Evolutionary conservation across 2,797 vertebrate species (phyloP).

Genomic region (Etheostoma perlongum): DNA sequence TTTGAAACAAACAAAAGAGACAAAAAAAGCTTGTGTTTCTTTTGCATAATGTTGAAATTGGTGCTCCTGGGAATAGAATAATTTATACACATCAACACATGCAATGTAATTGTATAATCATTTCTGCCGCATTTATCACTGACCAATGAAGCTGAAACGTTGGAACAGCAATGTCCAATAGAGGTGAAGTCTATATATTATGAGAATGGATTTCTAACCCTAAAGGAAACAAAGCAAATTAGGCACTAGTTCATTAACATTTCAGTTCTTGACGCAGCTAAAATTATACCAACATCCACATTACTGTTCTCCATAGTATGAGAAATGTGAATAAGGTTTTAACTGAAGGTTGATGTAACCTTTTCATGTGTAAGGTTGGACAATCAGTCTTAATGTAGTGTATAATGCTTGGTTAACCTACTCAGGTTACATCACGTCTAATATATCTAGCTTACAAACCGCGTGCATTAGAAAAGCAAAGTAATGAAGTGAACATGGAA

Average conservation of each 20-base stretch:
- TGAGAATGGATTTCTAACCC: conserved; percentile 77
- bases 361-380: conserved; percentile 70
- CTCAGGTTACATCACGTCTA: conserved; percentile 78
- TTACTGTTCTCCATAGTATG: conserved; percentile 34
- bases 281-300: conserved; percentile 63
- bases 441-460: conserved; percentile 63
- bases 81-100: conserved; percentile 14
- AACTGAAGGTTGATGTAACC: conserved; percentile 83
- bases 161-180: conserved; percentile 53
- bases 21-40: neutral
- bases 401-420: conserved; percentile 76
- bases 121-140: conserved; percentile 21
- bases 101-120: conserved; percentile 17
- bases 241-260: conserved; percentile 66
- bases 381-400: conserved; percentile 81
- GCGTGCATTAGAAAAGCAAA: conserved; percentile 64
- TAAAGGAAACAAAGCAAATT: conserved; percentile 75
- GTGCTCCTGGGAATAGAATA: conserved; percentile 4
- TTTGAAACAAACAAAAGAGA: conserved; percentile 4
- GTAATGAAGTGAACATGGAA: conserved; percentile 70
- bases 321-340: conserved; percentile 56
- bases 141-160: conserved; percentile 42
- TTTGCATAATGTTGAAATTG: neutral
- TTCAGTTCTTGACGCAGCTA: conserved; percentile 58
- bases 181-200: conserved; percentile 69